Evolutionary conservation across 2,797 vertebrate genomes (phyloP).

Genomic region (Sebastes iracundus): DNA sequence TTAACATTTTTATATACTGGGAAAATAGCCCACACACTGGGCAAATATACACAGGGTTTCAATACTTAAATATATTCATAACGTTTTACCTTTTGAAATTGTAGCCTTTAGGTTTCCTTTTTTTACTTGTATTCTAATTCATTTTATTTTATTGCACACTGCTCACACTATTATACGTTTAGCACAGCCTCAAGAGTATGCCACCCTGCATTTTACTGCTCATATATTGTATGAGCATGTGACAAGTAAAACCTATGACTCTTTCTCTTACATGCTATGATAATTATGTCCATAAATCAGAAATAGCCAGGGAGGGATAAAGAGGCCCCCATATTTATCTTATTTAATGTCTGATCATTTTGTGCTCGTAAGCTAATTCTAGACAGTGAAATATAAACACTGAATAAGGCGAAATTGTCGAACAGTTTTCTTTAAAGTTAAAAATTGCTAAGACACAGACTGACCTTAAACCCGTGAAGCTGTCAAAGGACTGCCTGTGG

Average conservation of each 20-base stretch:
- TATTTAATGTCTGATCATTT: background rate
- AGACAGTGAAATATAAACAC: background rate
- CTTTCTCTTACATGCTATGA: background rate
- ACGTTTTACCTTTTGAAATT: background rate
- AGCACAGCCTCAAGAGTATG: background rate
- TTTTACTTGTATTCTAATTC: background rate
- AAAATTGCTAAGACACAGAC: background rate
- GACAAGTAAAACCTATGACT: background rate
- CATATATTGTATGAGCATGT: background rate
- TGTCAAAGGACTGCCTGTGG: background rate
- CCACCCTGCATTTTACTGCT: background rate
- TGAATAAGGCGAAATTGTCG: background rate
- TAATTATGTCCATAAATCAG: background rate
- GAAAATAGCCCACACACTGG: background rate
- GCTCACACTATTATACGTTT: background rate
- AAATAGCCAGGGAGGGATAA: rapidly evolving
- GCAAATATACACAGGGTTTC: background rate
- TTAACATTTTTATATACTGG: background rate
- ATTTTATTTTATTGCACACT: background rate
- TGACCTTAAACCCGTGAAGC: background rate
- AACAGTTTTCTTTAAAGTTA: background rate
- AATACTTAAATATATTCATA: background rate
- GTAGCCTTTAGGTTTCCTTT: background rate
- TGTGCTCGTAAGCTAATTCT: background rate
- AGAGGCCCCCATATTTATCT: background rate